These are phyloP conservation scores for Lepidurus packardi DNA, from an alignment of 1,140 invertebrate genomes.

Conservation along the genomic window DNA sequence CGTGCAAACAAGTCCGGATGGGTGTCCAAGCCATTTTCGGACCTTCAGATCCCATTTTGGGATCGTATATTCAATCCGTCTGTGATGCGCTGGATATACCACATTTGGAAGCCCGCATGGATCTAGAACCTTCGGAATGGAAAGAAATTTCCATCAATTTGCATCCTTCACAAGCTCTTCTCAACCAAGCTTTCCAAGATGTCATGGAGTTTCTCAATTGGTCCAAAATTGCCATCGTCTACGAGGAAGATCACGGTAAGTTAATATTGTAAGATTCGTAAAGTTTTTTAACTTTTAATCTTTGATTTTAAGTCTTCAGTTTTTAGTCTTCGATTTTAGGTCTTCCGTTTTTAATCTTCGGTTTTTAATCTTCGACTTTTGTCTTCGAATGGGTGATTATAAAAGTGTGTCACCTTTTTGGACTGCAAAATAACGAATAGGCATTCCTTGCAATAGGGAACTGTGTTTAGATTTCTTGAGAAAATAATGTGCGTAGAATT, in stretches of 20 bases:
- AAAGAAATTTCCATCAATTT: slow-evolving; percentile 51
- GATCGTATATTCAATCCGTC: slow-evolving; percentile 62
- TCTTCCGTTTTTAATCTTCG: no score
- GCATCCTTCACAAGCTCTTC: slow-evolving; percentile 46
- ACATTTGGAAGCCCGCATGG: slow-evolving; percentile 51
- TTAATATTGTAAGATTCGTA: neutral
- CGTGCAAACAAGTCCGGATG: slow-evolving; percentile 57
- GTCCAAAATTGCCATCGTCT: slow-evolving; percentile 50
- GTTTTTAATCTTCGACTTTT: neutral
- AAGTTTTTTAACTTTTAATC: neutral
- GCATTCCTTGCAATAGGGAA: no score
- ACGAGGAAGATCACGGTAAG: slow-evolving; percentile 51
- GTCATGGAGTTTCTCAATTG: slow-evolving; percentile 49
- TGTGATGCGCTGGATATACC: slow-evolving; percentile 65
- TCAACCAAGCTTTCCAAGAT: slow-evolving; percentile 48
- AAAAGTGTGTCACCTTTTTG: no score
- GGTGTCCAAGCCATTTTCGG: slow-evolving; percentile 62
- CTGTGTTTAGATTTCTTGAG: no score
- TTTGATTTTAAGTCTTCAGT: no score
- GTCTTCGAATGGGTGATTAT: no score
- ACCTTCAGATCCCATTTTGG: slow-evolving; percentile 56
- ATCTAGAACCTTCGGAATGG: slow-evolving; percentile 31
- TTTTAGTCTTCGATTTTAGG: no score
- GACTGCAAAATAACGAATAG: no score
- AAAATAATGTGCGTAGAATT: no score